Conservation (phyloP, 1,140 invertebrate species). For the Trachymyrmex septentrionalis region DNA sequence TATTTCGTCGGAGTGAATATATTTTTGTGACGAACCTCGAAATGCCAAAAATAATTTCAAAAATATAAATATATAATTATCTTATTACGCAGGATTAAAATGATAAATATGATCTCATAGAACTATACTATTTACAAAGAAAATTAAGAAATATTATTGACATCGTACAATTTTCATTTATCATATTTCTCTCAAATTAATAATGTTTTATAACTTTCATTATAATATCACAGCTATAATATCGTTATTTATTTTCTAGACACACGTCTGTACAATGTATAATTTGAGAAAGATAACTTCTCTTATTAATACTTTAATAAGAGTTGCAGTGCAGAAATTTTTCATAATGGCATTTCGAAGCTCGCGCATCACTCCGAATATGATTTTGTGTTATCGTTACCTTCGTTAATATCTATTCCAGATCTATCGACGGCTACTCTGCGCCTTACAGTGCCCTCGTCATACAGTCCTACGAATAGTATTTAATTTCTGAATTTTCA, state of each 20-base stretch:
- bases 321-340: background rate
- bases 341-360: constrained; percentile 57
- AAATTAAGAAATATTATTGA: background rate
- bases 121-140: background rate
- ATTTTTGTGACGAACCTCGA: constrained; percentile 65
- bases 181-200: background rate
- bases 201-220: background rate
- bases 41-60: constrained; percentile 50
- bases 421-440: constrained; percentile 83
- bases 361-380: constrained; percentile 68
- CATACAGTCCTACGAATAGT: constrained; percentile 82
- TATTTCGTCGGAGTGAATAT: constrained; percentile 60
- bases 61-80: background rate
- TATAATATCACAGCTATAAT: background rate
- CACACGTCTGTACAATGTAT: background rate
- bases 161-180: background rate
- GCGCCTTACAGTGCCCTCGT: constrained; percentile 83
- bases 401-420: constrained; percentile 84
- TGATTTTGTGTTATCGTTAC: constrained; percentile 76
- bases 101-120: background rate
- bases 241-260: background rate
- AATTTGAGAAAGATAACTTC: background rate
- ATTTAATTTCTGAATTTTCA: constrained; percentile 77
- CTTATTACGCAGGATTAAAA: background rate
- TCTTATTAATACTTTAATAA: constrained; percentile 43